These are phyloP conservation scores for Luperina testacea DNA, from an alignment of 2,888 invertebrate species.

Conservation along the genomic window DNA sequence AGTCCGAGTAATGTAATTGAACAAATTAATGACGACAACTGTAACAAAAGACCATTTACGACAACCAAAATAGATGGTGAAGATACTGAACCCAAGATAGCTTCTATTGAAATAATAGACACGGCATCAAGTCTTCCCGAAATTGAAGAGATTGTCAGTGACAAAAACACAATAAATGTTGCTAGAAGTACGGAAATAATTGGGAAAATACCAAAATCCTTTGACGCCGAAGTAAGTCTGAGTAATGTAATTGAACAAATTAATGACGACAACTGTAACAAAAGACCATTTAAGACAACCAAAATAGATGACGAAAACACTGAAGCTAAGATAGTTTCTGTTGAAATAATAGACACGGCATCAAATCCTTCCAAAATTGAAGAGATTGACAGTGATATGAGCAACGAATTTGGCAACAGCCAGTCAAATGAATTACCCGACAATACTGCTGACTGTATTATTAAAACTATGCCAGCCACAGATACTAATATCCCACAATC, in stretches of 20 bases:
- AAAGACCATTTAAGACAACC: background rate
- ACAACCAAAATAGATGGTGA: background rate
- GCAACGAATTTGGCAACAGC: background rate
- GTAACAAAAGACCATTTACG: conserved; percentile 13
- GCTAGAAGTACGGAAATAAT: conserved; percentile 16
- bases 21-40: conserved; percentile 29
- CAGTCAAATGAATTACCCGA: conserved; percentile 12
- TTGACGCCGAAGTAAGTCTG: conserved; percentile 59
- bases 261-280: conserved; percentile 31
- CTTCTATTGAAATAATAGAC: conserved; percentile 62
- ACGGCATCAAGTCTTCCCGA: conserved; percentile 57
- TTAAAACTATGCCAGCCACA: background rate
- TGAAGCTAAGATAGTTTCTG: conserved; percentile 28
- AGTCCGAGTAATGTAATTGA: conserved; percentile 57
- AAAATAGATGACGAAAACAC: background rate
- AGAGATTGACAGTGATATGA: conserved; percentile 1
- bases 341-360: conserved; percentile 61
- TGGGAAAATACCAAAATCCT: conserved; percentile 1
- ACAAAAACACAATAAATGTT: conserved; percentile 7
- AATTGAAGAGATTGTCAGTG: conserved; percentile 11
- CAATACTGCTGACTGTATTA: conserved; percentile 19
- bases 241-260: conserved; percentile 47
- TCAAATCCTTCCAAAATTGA: conserved; percentile 57
- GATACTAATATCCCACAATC: conserved; percentile 12
- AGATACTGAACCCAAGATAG: conserved; percentile 5